Conservation (phyloP, 2,113 vertebrate genomes). For the Prolemur simus region DNA sequence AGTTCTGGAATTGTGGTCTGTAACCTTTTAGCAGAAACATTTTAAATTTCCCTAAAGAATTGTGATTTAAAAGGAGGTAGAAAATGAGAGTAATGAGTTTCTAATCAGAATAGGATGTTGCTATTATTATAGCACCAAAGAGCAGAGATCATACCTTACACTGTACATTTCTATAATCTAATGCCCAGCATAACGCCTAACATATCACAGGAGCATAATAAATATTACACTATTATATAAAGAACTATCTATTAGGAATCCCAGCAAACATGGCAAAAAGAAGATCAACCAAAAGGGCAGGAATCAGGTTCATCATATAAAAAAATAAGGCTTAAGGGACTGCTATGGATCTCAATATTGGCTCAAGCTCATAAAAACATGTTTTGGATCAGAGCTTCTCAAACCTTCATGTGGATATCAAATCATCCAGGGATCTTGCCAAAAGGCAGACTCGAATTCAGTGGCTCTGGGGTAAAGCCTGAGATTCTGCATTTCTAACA, state of each 20-base stretch:
- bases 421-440: neutral
- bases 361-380: neutral
- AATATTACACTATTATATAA: neutral
- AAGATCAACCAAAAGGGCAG: neutral
- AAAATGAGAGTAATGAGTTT: neutral
- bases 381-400: neutral
- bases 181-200: neutral
- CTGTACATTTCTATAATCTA: neutral
- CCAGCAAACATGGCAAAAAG: slow-evolving; percentile 9
- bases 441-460: neutral
- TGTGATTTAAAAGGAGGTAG: neutral
- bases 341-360: neutral
- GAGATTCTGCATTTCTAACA: neutral
- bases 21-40: slow-evolving; percentile 16
- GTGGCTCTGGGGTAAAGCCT: neutral
- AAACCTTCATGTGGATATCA: neutral
- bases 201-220: neutral
- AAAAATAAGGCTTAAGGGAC: neutral
- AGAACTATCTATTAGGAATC: neutral
- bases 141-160: neutral
- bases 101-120: neutral
- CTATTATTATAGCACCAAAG: neutral
- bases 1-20: neutral
- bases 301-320: neutral
- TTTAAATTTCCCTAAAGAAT: neutral